A percentile compares a stretch with the other conserved stretches of the same genome.
These are phyloP conservation scores for Poicephalus meyeri DNA, from an alignment of 2,113 vertebrate species.

Conservation along the genomic window DNA sequence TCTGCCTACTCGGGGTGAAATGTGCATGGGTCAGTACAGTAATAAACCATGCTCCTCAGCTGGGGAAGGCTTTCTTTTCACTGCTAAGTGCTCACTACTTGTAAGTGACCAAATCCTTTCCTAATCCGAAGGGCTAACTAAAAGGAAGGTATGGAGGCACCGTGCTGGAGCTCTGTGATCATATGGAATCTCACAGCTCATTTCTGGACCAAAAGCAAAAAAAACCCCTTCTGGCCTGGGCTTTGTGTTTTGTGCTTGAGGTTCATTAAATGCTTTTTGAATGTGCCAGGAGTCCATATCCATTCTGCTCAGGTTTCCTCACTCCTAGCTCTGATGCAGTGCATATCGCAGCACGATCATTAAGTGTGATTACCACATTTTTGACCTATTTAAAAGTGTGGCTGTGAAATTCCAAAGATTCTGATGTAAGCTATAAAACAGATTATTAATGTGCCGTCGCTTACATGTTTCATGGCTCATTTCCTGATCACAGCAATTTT, in stretches of 20 bases:
- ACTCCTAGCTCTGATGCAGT: neutral
- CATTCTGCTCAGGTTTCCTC: conserved; percentile 35
- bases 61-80: neutral
- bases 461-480: conserved; percentile 48
- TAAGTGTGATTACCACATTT: conserved; percentile 61
- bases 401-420: conserved; percentile 59
- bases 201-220: neutral
- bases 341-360: conserved; percentile 1
- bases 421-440: conserved; percentile 53
- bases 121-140: neutral
- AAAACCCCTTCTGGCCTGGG: neutral
- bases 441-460: neutral
- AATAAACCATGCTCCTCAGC: neutral
- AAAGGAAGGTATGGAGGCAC: neutral
- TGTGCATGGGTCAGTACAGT: neutral
- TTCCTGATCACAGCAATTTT: conserved; percentile 45
- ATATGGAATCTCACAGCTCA: neutral
- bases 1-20: neutral
- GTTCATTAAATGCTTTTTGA: neutral
- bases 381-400: conserved; percentile 65
- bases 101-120: neutral
- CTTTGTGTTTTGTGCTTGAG: neutral
- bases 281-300: neutral
- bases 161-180: neutral
- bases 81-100: neutral